phyloP scores from a whole-genome alignment of 2,888 invertebrate genomes.

The Drepanosiphum platanoidis region DNA sequence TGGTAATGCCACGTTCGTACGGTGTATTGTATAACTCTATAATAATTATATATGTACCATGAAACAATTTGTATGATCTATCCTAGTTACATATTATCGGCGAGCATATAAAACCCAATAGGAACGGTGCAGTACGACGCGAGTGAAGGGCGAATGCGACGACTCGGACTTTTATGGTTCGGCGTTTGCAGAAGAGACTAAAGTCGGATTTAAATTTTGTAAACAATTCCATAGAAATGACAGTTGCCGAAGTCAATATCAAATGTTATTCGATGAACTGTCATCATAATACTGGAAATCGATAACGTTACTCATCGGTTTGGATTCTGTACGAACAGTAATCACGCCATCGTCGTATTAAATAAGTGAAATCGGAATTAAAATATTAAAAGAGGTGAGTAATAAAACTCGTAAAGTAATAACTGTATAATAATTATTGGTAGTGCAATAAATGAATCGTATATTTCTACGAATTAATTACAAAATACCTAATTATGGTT shows the following conservation, averaged over 20 bases:
- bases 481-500: too few relatives aligned
- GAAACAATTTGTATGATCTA: slow-evolving; percentile 45
- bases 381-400: not conserved
- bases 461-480: too few relatives aligned
- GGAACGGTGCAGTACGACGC: not conserved
- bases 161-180: not conserved
- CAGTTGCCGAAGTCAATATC: not conserved
- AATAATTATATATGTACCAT: slow-evolving; percentile 13
- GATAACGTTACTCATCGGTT: not conserved
- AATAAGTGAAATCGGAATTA: not conserved
- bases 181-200: slow-evolving; percentile 4
- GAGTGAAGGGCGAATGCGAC: slow-evolving; percentile 27
- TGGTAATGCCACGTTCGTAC: slow-evolving; percentile 27
- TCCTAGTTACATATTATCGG: slow-evolving; percentile 34
- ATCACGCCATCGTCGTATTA: not conserved
- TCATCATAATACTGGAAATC: not conserved
- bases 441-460: too few relatives aligned
- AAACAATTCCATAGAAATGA: not conserved
- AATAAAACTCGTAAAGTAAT: not conserved
- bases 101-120: slow-evolving; percentile 9
- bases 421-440: too few relatives aligned
- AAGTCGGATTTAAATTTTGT: not conserved
- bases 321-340: too few relatives aligned
- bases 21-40: slow-evolving; percentile 33
- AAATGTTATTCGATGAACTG: not conserved